These are phyloP conservation scores for Aphelenchoides besseyi DNA, from an alignment of 1,140 invertebrate genomes.

Conservation along the genomic window DNA sequence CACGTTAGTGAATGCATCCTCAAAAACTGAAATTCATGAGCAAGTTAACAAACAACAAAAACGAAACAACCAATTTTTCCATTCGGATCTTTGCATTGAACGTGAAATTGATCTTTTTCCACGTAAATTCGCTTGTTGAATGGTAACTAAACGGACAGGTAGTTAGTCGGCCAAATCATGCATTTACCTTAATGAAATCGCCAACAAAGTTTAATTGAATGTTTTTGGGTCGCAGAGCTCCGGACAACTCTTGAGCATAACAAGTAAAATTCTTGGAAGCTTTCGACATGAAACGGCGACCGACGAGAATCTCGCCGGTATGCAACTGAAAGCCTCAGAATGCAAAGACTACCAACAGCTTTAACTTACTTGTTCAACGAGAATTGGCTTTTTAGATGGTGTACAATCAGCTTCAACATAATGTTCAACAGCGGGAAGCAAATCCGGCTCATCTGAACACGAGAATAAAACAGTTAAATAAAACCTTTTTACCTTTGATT, in stretches of 20 bases:
- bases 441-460: not conserved
- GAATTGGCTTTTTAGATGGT: not conserved
- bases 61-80: not conserved
- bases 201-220: conserved; percentile 9
- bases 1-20: not conserved
- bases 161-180: not conserved
- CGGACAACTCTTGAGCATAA: conserved; percentile 16
- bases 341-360: too few relatives aligned
- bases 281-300: not conserved
- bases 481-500: not conserved
- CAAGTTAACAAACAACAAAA: not conserved
- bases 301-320: conserved; percentile 1
- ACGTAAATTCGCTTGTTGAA: conserved; percentile 9
- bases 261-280: not conserved
- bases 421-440: not conserved
- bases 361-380: too few relatives aligned
- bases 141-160: conserved; percentile 5
- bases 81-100: conserved; percentile 1
- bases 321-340: too few relatives aligned
- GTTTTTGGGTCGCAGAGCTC: not conserved
- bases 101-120: conserved; percentile 12
- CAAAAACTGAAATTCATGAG: not conserved
- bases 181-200: not conserved
- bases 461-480: not conserved
- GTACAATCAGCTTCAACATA: conserved; percentile 7